Evolutionary conservation across 1,140 invertebrate species (phyloP).

Genomic region (Papilio glaucus): DNA sequence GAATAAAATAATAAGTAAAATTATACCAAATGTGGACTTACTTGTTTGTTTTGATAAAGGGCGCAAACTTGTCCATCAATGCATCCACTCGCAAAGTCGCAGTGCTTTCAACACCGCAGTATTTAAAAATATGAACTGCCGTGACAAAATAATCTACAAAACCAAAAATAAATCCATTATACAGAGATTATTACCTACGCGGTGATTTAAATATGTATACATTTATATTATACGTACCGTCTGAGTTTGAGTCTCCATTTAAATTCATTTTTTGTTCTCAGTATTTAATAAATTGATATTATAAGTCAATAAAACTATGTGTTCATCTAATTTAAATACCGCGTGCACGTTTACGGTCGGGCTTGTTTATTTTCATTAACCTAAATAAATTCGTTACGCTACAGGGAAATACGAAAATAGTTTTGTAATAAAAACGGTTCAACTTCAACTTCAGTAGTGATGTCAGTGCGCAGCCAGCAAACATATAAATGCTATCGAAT

Average conservation of each 20-base stretch:
- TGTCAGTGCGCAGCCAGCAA: slow-evolving; percentile 20
- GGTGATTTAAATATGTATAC: slow-evolving; percentile 59
- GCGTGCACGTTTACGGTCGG: slow-evolving; percentile 50
- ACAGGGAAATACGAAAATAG: slow-evolving; percentile 66
- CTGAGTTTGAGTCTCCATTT: slow-evolving; percentile 58
- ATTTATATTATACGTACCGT: slow-evolving; percentile 61
- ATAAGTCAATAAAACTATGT: slow-evolving; percentile 35
- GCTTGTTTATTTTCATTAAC: slow-evolving; percentile 67
- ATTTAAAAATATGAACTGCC: slow-evolving; percentile 74
- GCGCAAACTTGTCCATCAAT: slow-evolving; percentile 75
- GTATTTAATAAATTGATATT: slow-evolving; percentile 33
- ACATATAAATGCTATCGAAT: not conserved
- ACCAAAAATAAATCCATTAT: slow-evolving; percentile 53
- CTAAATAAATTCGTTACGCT: slow-evolving; percentile 67
- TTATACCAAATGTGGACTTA: slow-evolving; percentile 50
- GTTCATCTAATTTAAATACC: slow-evolving; percentile 41
- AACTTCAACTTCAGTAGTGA: slow-evolving; percentile 52
- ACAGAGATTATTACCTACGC: slow-evolving; percentile 66
- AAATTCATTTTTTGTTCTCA: slow-evolving; percentile 60
- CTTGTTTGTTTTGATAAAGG: slow-evolving; percentile 76
- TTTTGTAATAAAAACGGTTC: slow-evolving; percentile 66
- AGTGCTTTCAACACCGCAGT: slow-evolving; percentile 63
- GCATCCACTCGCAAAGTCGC: slow-evolving; percentile 66
- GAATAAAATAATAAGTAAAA: not conserved
- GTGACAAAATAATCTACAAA: slow-evolving; percentile 75